These are phyloP conservation scores for Empis livida DNA, from an alignment of 2,888 invertebrate genomes.

Conservation along the genomic window DNA sequence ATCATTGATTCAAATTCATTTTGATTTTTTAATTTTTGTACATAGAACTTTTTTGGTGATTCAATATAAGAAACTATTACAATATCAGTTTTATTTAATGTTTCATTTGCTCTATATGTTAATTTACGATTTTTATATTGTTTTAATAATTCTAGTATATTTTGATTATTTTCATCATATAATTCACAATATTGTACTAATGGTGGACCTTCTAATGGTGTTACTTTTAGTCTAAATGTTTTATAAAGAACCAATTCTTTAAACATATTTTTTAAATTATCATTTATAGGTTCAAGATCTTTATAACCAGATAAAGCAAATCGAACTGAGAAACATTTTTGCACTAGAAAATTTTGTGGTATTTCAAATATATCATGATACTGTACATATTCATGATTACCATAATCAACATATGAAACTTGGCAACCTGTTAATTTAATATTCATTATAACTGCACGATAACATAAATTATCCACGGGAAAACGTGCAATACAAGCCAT, in stretches of 20 bases:
- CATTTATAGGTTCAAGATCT: constrained; percentile 42
- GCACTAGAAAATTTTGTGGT: constrained; percentile 55
- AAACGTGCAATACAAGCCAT: constrained; percentile 65
- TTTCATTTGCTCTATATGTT: constrained; percentile 24
- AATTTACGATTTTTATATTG: constrained; percentile 25
- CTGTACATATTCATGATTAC: constrained; percentile 59
- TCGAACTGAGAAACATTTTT: constrained; percentile 61
- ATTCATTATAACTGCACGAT: constrained; percentile 63
- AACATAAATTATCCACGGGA: constrained; percentile 46
- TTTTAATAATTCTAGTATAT: constrained; percentile 24
- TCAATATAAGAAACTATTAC: constrained; percentile 34
- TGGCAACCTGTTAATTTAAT: constrained; percentile 58
- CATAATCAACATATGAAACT: constrained; percentile 70
- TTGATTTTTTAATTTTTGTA: constrained; percentile 52
- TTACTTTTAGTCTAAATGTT: constrained; percentile 50
- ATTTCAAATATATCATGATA: constrained; percentile 61
- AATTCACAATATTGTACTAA: constrained; percentile 64
- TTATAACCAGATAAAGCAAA: constrained; percentile 60
- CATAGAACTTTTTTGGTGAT: constrained; percentile 58
- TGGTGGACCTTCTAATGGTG: constrained; percentile 54
- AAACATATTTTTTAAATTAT: constrained; percentile 55
- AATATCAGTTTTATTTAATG: constrained; percentile 24
- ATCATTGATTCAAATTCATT: constrained; percentile 51
- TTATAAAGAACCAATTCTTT: constrained; percentile 52
- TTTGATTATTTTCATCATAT: constrained; percentile 38